Evolutionary conservation across 2,113 vertebrate genomes (phyloP), one percentile per base, ranked within the genome.

Genomic region (Rhinopomastus cyanomelas): DNA sequence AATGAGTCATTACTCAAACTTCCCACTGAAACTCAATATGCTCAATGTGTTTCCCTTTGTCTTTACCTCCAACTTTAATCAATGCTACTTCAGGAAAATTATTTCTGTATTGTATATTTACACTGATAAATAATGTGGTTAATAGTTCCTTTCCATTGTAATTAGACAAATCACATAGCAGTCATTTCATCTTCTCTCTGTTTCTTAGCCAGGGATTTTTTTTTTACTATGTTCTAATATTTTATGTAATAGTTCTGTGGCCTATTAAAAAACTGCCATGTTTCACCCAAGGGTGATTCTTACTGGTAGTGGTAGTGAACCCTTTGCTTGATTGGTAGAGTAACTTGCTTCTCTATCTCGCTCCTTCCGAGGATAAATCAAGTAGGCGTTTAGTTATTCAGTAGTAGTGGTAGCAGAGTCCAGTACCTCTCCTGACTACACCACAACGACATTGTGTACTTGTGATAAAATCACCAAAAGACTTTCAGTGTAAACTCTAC

Each of bases 1-100:
- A 88, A 76, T 37, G 67, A 64, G 69, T 81, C 81, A 85, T 94
- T 90, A 87, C 59, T 95, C 86, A 90, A 90, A 92, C 74, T 90
- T 93, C 66, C 71, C 34, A 92, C 48, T 74, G 84, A 91, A 93
- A 56, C 51, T 87, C 59, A 76, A 60, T 82, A 79, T 62, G 78
- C 71, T 64, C 76, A 69, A 42, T 87, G 62, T 37, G 29, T 75
- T 91, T 81, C 46, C 12, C 27, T 91, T 86, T 89, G 48, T 74
- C 66, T 78, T 88, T 87, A 77, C 74, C 48, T 93, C 71, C 71
- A 87, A 71, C 2, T 10, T 83, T 49, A 93, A 79, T 86, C 53
- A 89, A 36, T 59, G 56, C 30, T 81, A 51, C 48, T 73, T 90
- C 49, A 56, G 64, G 78, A 94, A 85, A 82, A 81, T 75, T 83